Percentiles rank a stretch among this genome's conserved stretches.
Conservation (phyloP, 2,113 vertebrate species). For the Cynoglossus semilaevis region DNA sequence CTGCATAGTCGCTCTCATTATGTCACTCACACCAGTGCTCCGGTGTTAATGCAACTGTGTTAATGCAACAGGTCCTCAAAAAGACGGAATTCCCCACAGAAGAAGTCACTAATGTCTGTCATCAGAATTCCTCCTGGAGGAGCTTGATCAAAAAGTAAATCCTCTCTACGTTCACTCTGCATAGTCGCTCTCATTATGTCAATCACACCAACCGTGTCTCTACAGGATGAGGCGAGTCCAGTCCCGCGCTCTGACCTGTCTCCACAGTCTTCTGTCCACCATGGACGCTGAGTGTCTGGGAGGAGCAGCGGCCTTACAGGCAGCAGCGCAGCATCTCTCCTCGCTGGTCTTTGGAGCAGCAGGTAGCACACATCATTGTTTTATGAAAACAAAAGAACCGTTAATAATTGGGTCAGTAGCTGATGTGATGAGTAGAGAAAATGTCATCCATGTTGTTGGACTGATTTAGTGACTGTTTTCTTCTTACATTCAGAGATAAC, state of each 20-base stretch:
- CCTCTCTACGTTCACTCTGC: not conserved
- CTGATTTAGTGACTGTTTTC: not conserved
- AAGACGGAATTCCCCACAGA: conserved; percentile 86
- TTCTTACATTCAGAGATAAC: conserved; percentile 79
- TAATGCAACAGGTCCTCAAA: conserved; percentile 82
- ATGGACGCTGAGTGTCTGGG: conserved; percentile 89
- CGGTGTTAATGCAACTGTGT: too few species aligned
- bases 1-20: not conserved
- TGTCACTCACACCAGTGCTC: not conserved
- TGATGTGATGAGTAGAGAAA: too few species aligned
- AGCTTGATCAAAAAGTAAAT: conserved; percentile 87
- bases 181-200: not conserved
- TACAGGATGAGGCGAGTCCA: conserved; percentile 87
- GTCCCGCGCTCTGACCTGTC: conserved; percentile 88
- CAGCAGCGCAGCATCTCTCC: conserved; percentile 86
- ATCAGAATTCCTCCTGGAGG: conserved; percentile 81
- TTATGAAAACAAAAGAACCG: too few species aligned
- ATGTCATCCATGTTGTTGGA: too few species aligned
- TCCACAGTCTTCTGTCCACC: conserved; percentile 89
- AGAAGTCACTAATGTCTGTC: conserved; percentile 82
- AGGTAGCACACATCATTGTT: conserved; percentile 77
- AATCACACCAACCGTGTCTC: not conserved
- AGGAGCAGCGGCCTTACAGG: conserved; percentile 83
- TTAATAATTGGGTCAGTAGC: too few species aligned
- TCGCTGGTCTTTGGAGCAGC: conserved; percentile 82